Base-by-base conservation (phyloP, 2,113 vertebrate genomes). In the Dascyllus trimaculatus region DNA sequence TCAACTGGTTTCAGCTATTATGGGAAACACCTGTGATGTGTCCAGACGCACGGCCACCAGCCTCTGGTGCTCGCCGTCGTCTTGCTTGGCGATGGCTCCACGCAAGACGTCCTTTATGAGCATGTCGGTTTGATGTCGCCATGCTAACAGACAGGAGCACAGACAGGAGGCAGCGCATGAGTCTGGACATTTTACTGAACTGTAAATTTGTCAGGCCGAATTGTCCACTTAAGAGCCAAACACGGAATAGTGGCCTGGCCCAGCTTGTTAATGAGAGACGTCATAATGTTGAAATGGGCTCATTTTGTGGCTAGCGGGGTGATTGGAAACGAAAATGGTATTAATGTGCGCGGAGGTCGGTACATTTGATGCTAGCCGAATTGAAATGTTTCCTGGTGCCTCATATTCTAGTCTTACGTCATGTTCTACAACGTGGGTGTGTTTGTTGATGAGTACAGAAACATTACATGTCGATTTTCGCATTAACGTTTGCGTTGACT, bases 21-120 rank as follows among this genome's bases (percentile, higher is more conserved):
- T 59, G 15, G 4, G 63, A 52, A 72, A 83, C 84, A 90, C 90
- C 77, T 84, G 86, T 87, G 80, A 59, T 85, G 26, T 35, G 21
- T 19, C 45, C 62, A 4, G 38, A 45, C 67, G 57, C 57, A 75
- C 53, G 3, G 21, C 2, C 26, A 25, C 38, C n/a, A 35, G 29
- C 21, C 11, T 24, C 8, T 11, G 25, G 13, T 1, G 13, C 19
- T 25, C 26, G 1, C 10, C 24, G 25, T 17, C 18, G 38, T 18
- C 32, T 71, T 21, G 10, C 61, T 4, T n/a, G 25, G 17, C 25
- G 17, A 35, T 7, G 61, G 32, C 35, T 45, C 0, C 15, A 5
- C 35, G 14, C 40, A 13, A 14, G 11, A 1, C 24, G 5, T 38
- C 1, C 18, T 29, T 38, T 14, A 8, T 11, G 10, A 68, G 24